phyloP scores from a whole-genome alignment of 2,113 vertebrate genomes.

The Oenanthe melanoleuca region DNA sequence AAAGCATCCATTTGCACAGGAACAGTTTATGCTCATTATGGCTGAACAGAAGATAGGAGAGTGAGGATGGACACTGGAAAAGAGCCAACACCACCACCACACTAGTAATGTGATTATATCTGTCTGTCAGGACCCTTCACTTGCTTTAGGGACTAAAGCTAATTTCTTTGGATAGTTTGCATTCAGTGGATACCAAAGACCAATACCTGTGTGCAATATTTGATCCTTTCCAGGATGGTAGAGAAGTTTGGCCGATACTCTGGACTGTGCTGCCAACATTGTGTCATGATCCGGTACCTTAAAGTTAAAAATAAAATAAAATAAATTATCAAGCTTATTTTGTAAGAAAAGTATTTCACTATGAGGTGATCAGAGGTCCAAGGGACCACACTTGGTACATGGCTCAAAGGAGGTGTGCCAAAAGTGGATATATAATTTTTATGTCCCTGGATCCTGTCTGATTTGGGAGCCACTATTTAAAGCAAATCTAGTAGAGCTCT shows the following conservation, averaged over 20 bases:
- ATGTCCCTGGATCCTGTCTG: neutral
- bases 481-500: neutral
- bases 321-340: neutral
- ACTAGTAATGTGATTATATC: neutral
- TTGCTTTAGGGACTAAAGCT: neutral
- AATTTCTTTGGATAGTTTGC: neutral
- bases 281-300: slow-evolving; percentile 92
- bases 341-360: neutral
- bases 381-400: neutral
- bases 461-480: neutral
- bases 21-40: neutral
- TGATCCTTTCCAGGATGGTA: slow-evolving; percentile 88
- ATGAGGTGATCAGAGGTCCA: neutral
- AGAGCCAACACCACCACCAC: neutral
- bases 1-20: neutral
- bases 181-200: neutral
- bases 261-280: slow-evolving; percentile 93
- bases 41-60: neutral
- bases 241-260: slow-evolving; percentile 90
- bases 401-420: neutral
- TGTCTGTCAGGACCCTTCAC: neutral
- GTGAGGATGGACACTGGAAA: neutral
- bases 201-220: slow-evolving; percentile 89
- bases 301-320: neutral
- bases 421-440: neutral